Base-by-base conservation (phyloP, 2,113 vertebrate species). In the Hippocampus zosterae region DNA sequence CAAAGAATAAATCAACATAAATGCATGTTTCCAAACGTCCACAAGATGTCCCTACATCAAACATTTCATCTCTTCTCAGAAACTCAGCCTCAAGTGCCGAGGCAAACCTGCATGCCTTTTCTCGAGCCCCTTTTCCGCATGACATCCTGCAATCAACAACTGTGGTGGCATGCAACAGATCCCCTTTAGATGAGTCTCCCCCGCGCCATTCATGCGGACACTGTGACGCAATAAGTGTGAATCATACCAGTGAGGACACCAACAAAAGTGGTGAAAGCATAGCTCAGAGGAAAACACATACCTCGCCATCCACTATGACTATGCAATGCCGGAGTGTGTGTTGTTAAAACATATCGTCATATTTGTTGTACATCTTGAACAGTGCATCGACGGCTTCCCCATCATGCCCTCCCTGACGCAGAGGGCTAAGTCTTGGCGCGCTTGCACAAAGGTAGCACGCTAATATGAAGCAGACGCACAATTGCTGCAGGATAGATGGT, bases 31-130 rank as follows among this genome's bases (percentile, higher is more conserved):
- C 12, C 10, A 0, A 15, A 2, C 68, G 53, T 40, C 84, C 85
- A 80, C 68, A 77, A 41, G 85, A 78, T 72, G 84, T 77, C 78
- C 41, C 64, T 67, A 27, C 48, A 70, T 46, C 55, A 21, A 37
- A 67, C 6, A 41, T 60, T 67, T 67, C 15, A 27, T 16, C 3
- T 70, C 15, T 21, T 44, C 11, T 2, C 15, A 42, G 46, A 44
- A 29, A 50, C 6, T 29, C 29, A 37, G 33, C 62, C 11, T 70
- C 11, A 57, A 18, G 27, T 55, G 10, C 64, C 16, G 5, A 16
- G 46, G 46, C 16, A 48, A 48, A 48, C 13, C 25, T 27, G 53
- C 37, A 1, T 67, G 41, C 11, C 21, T 23, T 7, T 21, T 70
- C 62, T 59, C 21, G 0, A 55, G 60, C 15, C 10, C 42, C 18